phyloP scores from a whole-genome alignment of 2,113 vertebrate genomes.

The Dolichotis patagonum region DNA sequence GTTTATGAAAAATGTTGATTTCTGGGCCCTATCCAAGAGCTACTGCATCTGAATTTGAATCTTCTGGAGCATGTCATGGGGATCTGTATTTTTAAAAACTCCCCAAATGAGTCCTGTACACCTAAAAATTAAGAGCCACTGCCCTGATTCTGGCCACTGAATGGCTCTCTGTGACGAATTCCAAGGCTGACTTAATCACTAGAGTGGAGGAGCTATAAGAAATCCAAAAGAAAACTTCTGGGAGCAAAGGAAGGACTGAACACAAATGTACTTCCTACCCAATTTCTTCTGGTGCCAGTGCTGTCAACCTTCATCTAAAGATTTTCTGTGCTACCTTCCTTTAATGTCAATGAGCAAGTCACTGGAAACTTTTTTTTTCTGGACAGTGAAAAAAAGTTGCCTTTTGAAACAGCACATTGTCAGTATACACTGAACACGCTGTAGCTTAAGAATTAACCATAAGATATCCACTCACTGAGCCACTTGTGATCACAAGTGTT shows the following conservation, averaged over 20 bases:
- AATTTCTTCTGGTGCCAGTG: not conserved
- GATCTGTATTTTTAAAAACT: slow-evolving; percentile 50
- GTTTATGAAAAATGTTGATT: slow-evolving; percentile 37
- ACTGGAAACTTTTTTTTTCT: slow-evolving; percentile 45
- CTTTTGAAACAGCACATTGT: slow-evolving; percentile 44
- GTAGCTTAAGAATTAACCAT: slow-evolving; percentile 53
- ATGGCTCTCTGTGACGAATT: not conserved
- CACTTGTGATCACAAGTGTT: slow-evolving; percentile 33
- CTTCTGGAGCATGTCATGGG: not conserved
- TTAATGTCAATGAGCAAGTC: slow-evolving; percentile 47
- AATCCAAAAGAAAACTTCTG: slow-evolving; percentile 43
- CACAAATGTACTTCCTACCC: slow-evolving; percentile 46
- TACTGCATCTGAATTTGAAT: not conserved
- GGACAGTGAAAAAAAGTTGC: slow-evolving; percentile 26
- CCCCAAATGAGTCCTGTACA: not conserved
- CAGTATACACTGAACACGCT: not conserved
- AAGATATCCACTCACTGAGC: slow-evolving; percentile 11
- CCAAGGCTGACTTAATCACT: slow-evolving; percentile 27
- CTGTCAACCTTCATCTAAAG: slow-evolving; percentile 37
- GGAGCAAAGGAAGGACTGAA: slow-evolving; percentile 33
- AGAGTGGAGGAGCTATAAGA: not conserved
- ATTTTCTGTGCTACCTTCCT: slow-evolving; percentile 54
- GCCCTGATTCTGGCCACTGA: not conserved
- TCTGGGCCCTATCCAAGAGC: not conserved
- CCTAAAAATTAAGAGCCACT: slow-evolving; percentile 32